Evolutionary conservation across 2,888 invertebrate genomes (phyloP), one percentile per base, ranked within the genome.

Genomic region (Hoplodrina blanda): DNA sequence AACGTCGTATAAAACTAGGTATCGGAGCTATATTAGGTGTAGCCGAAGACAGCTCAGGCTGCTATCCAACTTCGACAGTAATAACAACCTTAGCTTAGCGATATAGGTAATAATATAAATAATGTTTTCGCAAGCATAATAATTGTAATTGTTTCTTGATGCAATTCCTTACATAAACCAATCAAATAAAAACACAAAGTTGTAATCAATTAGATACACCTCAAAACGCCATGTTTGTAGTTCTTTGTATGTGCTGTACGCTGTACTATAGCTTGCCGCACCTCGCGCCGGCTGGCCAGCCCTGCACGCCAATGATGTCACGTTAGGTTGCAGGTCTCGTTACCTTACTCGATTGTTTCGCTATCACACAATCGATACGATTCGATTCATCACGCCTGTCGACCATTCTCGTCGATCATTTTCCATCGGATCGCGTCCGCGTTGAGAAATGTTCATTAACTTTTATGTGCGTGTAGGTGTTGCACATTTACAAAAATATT

Each of bases 401-500:
- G 25, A 15, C 63, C 25, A 67, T 62, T 72, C 76, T 10, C 67
- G 62, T 50, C 59, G 56, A 56, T 72, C 8, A 69, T 62, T 71
- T 66, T 74, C 54, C 54, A 19, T 71, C 61, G 61, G 33, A 59
- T 75, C 54, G 60, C 64, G 70, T 52, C 53, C 57, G 68, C 13
- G 66, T 81, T 81, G 67, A 62, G 69, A 71, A 83, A 84, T 75
- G 54, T 64, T 78, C 67, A 77, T 84, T 76, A 80, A 80, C 63
- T 49, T 75, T 64, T 76, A 75, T 73, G 62, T 69, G 57, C 55
- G 66, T 50, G 75, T 69, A 64, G 57, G 73, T 41, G 69, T 73
- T 69, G 70, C 70, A 70, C 71, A 49, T 75, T 74, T 63, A 83
- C 62, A 44, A 69, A 55, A 76, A 66, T 63, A 67, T 53, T 67